Evolutionary conservation across 2,113 vertebrate species (phyloP), one percentile per base, ranked within the genome.

Genomic region (Tenrec ecaudatus): DNA sequence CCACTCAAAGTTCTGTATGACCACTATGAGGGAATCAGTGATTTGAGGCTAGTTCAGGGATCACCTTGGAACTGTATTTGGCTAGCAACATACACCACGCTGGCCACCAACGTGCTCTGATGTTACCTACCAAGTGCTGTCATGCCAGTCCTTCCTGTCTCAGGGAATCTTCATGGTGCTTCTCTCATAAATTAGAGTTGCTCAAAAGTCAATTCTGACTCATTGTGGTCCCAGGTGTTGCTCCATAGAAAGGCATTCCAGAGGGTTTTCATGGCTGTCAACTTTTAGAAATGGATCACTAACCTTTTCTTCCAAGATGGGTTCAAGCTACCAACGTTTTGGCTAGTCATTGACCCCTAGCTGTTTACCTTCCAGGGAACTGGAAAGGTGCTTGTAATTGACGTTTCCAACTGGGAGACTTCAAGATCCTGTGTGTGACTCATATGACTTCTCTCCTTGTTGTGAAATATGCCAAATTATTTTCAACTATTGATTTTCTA

Each of bases 401-500:
- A 27, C 6, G 29, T 69, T 75, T 79, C 4, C 62, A 33, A 11
- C 27, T 57, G 33, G 38, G 17, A 83, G 7, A 19, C 0, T 4
- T 81, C 71, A 89, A 77, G 7, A 43, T 58, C 29, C 77, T 7
- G 33, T 57, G 25, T 86, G 95, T 91, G 19, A 20, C 64, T 88
- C 29, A 64, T 29, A 47, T 36, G 87, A 57, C 14, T 80, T 89
- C 10, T 82, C 17, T 87, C 4, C 73, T 95, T 69, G 22, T 58
- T 94, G 43, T 73, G 78, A 89, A 83, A 80, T 80, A 43, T 33
- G 16, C 14, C 36, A 82, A 90, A 62, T 47, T 82, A 40, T 84
- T 64, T 86, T 85, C 31, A 68, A 64, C 6, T 57, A 36, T 73
- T 15, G 87, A 25, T 58, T 20, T 77, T 94, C 47, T 73, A 69